Evolutionary conservation across 2,888 invertebrate species (phyloP).

Genomic region (Dioctria linearis): DNA sequence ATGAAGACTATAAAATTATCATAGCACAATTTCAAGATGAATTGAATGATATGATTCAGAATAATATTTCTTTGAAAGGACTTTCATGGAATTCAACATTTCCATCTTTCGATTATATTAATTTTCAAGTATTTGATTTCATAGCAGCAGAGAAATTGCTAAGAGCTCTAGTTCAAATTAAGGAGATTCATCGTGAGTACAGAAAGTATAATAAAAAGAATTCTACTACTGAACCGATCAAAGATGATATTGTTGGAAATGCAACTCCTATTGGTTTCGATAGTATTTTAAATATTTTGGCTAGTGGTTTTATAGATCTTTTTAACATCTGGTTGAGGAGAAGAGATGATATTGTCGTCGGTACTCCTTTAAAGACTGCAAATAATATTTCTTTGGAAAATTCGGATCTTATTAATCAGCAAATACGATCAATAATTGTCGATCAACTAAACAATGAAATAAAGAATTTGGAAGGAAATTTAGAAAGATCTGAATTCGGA

Average conservation of each 20-base stretch:
- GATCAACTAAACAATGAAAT: neutral
- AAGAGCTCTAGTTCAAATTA: neutral
- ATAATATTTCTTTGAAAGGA: neutral
- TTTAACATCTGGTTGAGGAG: neutral
- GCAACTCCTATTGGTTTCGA: neutral
- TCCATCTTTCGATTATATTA: neutral
- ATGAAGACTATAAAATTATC: neutral
- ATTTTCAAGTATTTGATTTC: neutral
- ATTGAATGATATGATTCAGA: neutral
- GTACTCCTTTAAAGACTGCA: neutral
- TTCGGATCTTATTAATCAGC: neutral
- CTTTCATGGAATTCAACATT: neutral
- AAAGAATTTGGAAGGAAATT: neutral
- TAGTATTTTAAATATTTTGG: neutral
- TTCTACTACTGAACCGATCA: neutral
- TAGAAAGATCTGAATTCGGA: neutral
- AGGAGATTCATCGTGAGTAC: neutral
- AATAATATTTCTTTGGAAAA: neutral
- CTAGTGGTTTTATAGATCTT: neutral
- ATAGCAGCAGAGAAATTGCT: neutral
- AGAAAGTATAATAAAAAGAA: neutral
- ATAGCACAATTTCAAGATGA: neutral
- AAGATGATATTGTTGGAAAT: neutral
- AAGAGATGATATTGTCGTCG: neutral
- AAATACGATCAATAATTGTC: neutral